These are phyloP conservation scores for Brienomyrus brachyistius DNA, from an alignment of 2,113 vertebrate genomes.

Conservation along the genomic window DNA sequence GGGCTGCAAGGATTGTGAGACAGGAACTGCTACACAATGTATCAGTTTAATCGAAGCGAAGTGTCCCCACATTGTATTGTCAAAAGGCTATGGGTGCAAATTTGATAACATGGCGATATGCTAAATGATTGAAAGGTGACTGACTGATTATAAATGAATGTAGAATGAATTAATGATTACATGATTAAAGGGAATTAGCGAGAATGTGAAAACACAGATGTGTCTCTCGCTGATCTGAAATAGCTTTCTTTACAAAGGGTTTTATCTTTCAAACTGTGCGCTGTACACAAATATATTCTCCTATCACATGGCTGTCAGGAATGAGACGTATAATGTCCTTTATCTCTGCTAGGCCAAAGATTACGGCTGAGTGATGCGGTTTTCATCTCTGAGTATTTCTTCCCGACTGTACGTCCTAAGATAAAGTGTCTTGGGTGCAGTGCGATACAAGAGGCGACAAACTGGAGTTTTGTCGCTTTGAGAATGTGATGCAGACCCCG, in stretches of 20 bases:
- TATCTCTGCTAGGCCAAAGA: background rate
- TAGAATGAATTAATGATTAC: background rate
- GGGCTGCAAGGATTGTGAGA: background rate
- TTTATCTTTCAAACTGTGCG: background rate
- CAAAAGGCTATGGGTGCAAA: background rate
- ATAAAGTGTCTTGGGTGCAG: background rate
- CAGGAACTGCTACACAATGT: background rate
- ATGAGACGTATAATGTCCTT: background rate
- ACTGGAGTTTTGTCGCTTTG: background rate
- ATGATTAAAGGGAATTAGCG: background rate
- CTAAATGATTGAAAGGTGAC: background rate
- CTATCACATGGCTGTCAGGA: background rate
- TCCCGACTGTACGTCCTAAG: background rate
- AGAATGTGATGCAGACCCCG: background rate
- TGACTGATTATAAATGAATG: background rate
- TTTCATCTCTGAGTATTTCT: background rate
- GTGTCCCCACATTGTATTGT: background rate
- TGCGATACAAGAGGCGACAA: background rate
- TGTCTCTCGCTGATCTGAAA: background rate
- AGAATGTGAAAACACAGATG: background rate
- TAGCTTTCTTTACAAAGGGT: background rate
- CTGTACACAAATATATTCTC: background rate
- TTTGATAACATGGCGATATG: background rate
- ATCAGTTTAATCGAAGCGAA: background rate
- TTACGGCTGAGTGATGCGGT: background rate